These are phyloP conservation scores for Oligia latruncula DNA, from an alignment of 2,888 invertebrate genomes.

Conservation along the genomic window DNA sequence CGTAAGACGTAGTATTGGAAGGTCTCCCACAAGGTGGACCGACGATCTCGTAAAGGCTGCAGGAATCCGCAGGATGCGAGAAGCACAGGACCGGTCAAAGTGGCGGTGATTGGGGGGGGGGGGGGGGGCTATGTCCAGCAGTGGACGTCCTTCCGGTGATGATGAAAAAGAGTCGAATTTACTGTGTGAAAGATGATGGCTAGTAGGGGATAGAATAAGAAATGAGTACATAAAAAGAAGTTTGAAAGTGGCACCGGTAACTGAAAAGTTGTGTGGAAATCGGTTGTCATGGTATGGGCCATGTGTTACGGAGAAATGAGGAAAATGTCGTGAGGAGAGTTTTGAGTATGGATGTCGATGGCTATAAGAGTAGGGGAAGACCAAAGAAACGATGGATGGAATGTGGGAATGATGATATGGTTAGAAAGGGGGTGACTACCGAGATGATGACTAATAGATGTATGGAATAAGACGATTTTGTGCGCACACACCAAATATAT, in stretches of 20 bases:
- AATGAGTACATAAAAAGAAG: too few relatives aligned
- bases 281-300: too few relatives aligned
- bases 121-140: accelerated
- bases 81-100: not conserved
- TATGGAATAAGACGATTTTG: too few relatives aligned
- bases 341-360: too few relatives aligned
- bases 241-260: too few relatives aligned
- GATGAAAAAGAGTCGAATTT: not conserved
- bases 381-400: not conserved
- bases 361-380: too few relatives aligned
- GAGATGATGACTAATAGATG: not conserved
- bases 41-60: not conserved
- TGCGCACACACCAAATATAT: not conserved
- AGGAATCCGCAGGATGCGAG: not conserved
- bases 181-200: not conserved
- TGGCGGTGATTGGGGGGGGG: not conserved
- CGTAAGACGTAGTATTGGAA: not conserved
- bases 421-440: not conserved
- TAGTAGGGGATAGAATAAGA: too few relatives aligned
- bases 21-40: not conserved
- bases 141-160: not conserved
- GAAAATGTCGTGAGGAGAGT: too few relatives aligned
- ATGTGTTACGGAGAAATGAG: too few relatives aligned
- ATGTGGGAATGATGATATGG: not conserved
- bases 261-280: too few relatives aligned